phyloP scores from a whole-genome alignment of 2,797 vertebrate genomes.

The Denticeps clupeoides region DNA sequence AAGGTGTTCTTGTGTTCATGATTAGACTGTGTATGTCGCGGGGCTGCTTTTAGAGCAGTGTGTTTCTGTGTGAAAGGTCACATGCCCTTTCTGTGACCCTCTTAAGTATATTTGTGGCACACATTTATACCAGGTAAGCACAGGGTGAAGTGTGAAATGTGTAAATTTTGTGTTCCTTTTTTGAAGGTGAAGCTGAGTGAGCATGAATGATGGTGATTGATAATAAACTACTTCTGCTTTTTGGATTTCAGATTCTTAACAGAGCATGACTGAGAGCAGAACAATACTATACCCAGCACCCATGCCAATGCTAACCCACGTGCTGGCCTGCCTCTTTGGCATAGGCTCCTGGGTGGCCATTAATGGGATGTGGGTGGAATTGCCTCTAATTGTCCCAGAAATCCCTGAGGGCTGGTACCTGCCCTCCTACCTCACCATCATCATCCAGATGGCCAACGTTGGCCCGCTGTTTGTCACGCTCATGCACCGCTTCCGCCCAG shows the following conservation, averaged over 20 bases:
- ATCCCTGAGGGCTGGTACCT: constrained; percentile 66
- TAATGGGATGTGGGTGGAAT: constrained; percentile 79
- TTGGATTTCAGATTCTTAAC: constrained; percentile 26
- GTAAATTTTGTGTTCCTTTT: background rate
- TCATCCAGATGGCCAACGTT: constrained; percentile 75
- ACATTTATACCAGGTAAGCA: background rate
- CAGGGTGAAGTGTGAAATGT: background rate
- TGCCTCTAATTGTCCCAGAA: constrained; percentile 58
- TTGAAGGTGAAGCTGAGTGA: background rate
- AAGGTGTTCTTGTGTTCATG: no score
- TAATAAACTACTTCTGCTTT: background rate
- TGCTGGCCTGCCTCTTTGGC: constrained; percentile 65
- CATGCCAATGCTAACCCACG: constrained; percentile 63
- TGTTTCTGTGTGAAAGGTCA: constrained; percentile 48
- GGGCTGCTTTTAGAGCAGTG: constrained; percentile 28
- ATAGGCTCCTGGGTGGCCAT: constrained; percentile 79
- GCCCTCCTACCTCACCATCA: constrained; percentile 71
- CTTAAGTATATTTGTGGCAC: background rate
- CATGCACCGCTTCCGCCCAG: constrained; percentile 60
- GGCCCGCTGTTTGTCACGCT: constrained; percentile 68
- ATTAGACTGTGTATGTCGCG: no score
- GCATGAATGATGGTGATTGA: background rate
- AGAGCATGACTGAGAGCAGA: constrained; percentile 36
- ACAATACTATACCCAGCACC: no score
- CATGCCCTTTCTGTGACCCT: constrained; percentile 6